Percentiles rank a stretch among this genome's conserved stretches.
phyloP scores from a whole-genome alignment of 2,797 vertebrate genomes.

The Remorina albescens region DNA sequence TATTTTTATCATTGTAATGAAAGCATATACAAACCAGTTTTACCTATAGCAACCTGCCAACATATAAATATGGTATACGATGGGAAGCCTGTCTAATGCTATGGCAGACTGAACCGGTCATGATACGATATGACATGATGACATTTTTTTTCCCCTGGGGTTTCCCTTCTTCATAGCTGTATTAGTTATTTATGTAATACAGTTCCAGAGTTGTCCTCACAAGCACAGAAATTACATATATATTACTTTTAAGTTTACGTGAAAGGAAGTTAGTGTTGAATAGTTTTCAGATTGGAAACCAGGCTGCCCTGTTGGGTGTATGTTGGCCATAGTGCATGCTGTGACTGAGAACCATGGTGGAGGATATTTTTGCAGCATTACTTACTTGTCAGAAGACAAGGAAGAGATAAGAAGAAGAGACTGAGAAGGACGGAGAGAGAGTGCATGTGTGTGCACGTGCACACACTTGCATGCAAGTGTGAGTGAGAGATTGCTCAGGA shows the following conservation, averaged over 20 bases:
- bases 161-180: background rate
- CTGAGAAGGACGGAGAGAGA: constrained; percentile 2
- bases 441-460: constrained; percentile 1
- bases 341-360: constrained; percentile 18
- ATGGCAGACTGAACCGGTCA: background rate
- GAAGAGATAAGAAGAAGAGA: constrained; percentile 17
- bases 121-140: too few species aligned
- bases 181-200: background rate
- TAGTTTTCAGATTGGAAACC: constrained; percentile 23
- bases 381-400: constrained; percentile 34
- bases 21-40: background rate
- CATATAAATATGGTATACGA: background rate
- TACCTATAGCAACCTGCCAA: background rate
- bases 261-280: background rate
- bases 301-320: constrained; percentile 22
- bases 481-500: constrained; percentile 57
- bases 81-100: background rate
- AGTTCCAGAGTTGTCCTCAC: background rate
- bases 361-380: constrained; percentile 37
- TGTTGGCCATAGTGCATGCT: constrained; percentile 37
- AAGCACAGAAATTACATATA: background rate
- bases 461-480: background rate
- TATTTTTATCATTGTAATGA: background rate
- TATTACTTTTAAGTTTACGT: background rate
- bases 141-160: too few species aligned